Evolutionary conservation across 1,140 invertebrate genomes (phyloP).

Genomic region (Drosophila ambigua): DNA sequence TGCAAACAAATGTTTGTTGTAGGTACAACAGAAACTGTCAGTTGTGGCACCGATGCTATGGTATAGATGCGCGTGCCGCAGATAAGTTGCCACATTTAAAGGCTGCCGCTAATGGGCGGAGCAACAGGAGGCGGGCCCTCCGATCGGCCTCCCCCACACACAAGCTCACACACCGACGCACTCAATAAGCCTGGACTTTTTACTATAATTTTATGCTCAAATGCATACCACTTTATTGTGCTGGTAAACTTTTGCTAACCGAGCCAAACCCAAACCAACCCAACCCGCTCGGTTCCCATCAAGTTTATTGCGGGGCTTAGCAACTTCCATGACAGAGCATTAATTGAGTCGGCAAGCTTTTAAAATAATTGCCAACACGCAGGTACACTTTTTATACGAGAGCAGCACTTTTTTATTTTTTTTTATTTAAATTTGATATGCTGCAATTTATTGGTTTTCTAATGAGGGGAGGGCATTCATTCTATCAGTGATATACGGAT

Average conservation of each 20-base stretch:
- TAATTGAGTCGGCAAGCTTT: slow-evolving; percentile 67
- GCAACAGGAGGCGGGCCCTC: neutral
- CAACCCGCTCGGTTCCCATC: slow-evolving; percentile 9
- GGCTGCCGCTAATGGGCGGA: slow-evolving; percentile 1
- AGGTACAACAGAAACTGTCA: slow-evolving; percentile 49
- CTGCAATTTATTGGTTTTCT: slow-evolving; percentile 15
- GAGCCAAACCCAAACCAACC: too few relatives aligned
- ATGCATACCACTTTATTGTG: slow-evolving; percentile 57
- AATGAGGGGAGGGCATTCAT: slow-evolving; percentile 6
- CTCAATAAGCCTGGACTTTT: slow-evolving; percentile 64
- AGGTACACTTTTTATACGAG: slow-evolving; percentile 9
- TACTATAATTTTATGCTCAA: slow-evolving; percentile 79
- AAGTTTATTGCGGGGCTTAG: slow-evolving; percentile 50
- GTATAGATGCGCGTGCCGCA: slow-evolving; percentile 38
- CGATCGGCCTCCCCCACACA: neutral
- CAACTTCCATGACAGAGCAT: slow-evolving; percentile 36
- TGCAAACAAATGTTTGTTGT: slow-evolving; percentile 52
- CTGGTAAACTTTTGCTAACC: slow-evolving; percentile 44
- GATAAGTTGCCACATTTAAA: slow-evolving; percentile 59
- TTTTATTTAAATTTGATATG: slow-evolving; percentile 31
- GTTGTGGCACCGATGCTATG: slow-evolving; percentile 37
- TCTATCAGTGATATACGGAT: too few relatives aligned
- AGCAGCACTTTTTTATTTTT: slow-evolving; percentile 4
- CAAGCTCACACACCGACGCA: slow-evolving; percentile 12
- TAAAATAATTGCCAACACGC: slow-evolving; percentile 67